These are phyloP conservation scores for Drosophila mayri DNA, from an alignment of 1,140 invertebrate genomes.

Conservation along the genomic window DNA sequence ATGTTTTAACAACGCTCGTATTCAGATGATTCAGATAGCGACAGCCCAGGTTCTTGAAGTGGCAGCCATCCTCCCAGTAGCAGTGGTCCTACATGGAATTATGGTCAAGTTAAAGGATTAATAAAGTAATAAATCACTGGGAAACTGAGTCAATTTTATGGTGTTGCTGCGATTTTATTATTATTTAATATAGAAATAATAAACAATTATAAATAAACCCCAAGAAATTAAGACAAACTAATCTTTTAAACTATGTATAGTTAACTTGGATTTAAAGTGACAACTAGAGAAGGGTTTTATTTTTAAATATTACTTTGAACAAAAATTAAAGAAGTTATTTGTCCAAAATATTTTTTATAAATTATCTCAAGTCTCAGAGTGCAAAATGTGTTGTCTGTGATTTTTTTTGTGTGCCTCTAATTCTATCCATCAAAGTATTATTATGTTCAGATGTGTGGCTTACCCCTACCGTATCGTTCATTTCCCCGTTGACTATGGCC, in stretches of 20 bases:
- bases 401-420: neutral
- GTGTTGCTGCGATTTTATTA: neutral
- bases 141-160: neutral
- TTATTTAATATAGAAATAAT: neutral
- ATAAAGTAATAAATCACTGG: neutral
- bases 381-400: neutral
- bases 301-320: too few species aligned
- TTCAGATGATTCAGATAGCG: conserved; percentile 90
- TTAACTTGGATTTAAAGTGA: too few species aligned
- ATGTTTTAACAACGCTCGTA: conserved; percentile 89
- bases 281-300: too few species aligned
- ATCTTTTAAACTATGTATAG: too few species aligned
- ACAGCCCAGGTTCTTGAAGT: conserved; percentile 90
- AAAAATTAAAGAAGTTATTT: too few species aligned
- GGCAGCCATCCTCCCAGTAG: conserved; percentile 87
- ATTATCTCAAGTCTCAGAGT: neutral
- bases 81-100: conserved; percentile 58
- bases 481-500: conserved; percentile 94
- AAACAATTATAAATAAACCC: neutral
- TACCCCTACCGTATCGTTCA: conserved; percentile 86
- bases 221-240: neutral
- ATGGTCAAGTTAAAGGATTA: neutral
- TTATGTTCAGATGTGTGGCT: neutral
- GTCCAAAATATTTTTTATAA: too few species aligned
- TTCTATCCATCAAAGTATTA: neutral